Evolutionary conservation across 2,888 invertebrate genomes (phyloP).

Genomic region (Actias luna): DNA sequence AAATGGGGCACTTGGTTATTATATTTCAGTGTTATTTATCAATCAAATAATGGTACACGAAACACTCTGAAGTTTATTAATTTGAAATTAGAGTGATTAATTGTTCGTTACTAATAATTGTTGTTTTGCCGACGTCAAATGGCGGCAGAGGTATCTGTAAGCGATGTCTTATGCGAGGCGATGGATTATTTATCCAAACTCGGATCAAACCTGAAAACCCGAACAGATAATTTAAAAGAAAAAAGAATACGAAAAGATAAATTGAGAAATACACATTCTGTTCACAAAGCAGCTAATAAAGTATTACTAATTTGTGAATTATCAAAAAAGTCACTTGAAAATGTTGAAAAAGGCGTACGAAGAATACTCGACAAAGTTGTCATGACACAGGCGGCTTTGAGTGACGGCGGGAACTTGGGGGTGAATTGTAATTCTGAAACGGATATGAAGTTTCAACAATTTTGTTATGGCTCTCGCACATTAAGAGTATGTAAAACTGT

Average conservation of each 20-base stretch:
- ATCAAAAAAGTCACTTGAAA: constrained; percentile 72
- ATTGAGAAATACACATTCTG: constrained; percentile 62
- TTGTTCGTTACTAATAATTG: constrained; percentile 12
- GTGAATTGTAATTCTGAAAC: constrained; percentile 17
- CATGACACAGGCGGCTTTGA: constrained; percentile 38
- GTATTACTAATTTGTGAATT: constrained; percentile 71
- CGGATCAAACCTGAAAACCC: constrained; percentile 63
- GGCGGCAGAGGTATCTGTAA: constrained; percentile 65
- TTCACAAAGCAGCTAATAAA: constrained; percentile 68
- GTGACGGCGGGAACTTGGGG: constrained; percentile 40
- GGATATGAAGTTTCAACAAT: constrained; percentile 40
- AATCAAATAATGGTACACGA: not conserved
- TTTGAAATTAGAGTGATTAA: constrained; percentile 1
- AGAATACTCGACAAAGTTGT: constrained; percentile 53
- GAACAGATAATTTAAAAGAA: constrained; percentile 64
- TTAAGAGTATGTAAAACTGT: constrained; percentile 59
- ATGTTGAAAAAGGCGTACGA: constrained; percentile 66
- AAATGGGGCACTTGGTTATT: constrained; percentile 1
- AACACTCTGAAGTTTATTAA: not conserved
- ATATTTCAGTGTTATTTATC: constrained; percentile 7
- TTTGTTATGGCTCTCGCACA: constrained; percentile 49
- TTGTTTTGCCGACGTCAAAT: constrained; percentile 40
- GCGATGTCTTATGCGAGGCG: constrained; percentile 67
- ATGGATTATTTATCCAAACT: constrained; percentile 74
- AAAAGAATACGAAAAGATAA: constrained; percentile 63